A percentile compares a stretch with the other conserved stretches of the same genome.
Evolutionary conservation across 2,113 vertebrate genomes (phyloP).

Genomic region (Ancistrus triradiatus): DNA sequence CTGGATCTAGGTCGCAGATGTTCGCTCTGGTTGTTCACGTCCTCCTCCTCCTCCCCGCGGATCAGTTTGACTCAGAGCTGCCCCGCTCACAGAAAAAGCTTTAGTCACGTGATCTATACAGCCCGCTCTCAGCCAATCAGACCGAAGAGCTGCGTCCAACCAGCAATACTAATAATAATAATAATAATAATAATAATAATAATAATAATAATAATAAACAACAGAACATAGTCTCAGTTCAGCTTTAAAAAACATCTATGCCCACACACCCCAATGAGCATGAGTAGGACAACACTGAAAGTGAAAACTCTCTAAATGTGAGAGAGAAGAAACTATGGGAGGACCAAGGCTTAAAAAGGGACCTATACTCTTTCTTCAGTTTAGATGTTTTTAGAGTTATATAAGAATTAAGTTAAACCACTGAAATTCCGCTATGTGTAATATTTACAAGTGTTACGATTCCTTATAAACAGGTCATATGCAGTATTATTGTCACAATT

Average conservation of each 20-base stretch:
- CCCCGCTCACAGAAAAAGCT: slow-evolving; percentile 48
- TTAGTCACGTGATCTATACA: slow-evolving; percentile 63
- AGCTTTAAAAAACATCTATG: neutral
- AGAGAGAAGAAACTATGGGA: no score
- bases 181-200: neutral
- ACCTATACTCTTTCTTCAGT: no score
- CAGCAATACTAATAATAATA: neutral
- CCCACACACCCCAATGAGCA: neutral
- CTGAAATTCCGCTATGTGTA: no score
- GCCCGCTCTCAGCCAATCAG: slow-evolving; percentile 62
- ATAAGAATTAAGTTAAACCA: no score
- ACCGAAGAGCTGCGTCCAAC: slow-evolving; percentile 45
- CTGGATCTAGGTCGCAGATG: slow-evolving; percentile 11
- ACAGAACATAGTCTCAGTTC: no score
- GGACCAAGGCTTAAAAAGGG: no score
- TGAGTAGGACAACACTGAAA: no score
- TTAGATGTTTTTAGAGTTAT: no score
- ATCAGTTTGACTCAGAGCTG: slow-evolving; percentile 59
- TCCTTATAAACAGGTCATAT: no score
- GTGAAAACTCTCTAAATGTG: no score
- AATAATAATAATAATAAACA: neutral
- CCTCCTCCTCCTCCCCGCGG: slow-evolving; percentile 29
- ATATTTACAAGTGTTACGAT: no score
- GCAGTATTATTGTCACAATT: no score
- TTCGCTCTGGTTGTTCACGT: slow-evolving; percentile 17